phyloP scores from a whole-genome alignment of 2,888 invertebrate genomes.

The Pteria penguin region DNA sequence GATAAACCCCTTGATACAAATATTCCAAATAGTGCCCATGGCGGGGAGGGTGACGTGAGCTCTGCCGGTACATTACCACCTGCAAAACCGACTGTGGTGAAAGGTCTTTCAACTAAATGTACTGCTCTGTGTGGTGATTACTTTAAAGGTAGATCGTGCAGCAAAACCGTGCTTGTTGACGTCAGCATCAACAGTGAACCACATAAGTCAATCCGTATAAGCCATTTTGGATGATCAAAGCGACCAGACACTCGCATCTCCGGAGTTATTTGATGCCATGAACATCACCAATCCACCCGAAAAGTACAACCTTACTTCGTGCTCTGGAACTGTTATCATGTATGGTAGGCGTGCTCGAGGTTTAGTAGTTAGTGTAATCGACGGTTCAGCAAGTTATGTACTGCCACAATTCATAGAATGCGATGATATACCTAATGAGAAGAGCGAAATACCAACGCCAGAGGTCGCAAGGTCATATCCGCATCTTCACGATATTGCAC shows the following conservation, averaged over 20 bases:
- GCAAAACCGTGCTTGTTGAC: too few species aligned
- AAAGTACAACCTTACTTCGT: slow-evolving; percentile 1
- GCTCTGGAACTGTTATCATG: background rate
- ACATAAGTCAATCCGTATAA: too few species aligned
- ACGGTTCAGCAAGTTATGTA: background rate
- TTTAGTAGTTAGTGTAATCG: background rate
- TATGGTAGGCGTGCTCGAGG: background rate
- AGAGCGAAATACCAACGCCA: background rate
- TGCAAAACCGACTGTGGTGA: too few species aligned
- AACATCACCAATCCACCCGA: background rate
- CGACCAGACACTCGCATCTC: background rate
- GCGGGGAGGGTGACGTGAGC: too few species aligned
- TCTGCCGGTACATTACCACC: too few species aligned
- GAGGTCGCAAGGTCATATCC: background rate
- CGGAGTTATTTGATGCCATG: background rate
- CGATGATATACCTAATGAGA: background rate
- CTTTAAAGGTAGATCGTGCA: too few species aligned
- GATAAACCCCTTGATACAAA: too few species aligned
- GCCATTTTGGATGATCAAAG: slow-evolving; percentile 1
- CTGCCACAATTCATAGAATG: background rate
- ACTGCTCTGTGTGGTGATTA: too few species aligned
- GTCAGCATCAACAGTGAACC: too few species aligned
- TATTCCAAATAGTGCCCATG: too few species aligned
- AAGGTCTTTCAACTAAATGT: too few species aligned
- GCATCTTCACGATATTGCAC: background rate